These are phyloP conservation scores for Campoletis raptor DNA, from an alignment of 2,888 invertebrate species.

Conservation along the genomic window DNA sequence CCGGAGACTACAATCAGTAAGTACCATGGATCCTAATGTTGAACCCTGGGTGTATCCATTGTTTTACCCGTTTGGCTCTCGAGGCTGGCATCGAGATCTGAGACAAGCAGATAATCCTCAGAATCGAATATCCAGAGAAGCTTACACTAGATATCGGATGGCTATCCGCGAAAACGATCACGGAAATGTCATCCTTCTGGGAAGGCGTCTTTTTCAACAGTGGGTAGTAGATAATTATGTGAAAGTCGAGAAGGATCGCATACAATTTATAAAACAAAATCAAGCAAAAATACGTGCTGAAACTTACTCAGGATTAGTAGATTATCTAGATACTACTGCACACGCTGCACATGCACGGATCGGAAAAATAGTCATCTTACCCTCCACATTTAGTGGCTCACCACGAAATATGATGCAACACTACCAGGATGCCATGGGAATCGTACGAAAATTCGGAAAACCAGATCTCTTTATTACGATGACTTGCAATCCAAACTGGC, in stretches of 20 bases:
- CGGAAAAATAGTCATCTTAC: constrained; percentile 79
- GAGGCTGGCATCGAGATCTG: constrained; percentile 49
- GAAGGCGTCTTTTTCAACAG: constrained; percentile 54
- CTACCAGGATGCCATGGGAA: constrained; percentile 84
- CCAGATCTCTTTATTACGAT: no score
- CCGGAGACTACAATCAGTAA: constrained; percentile 51
- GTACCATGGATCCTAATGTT: background rate
- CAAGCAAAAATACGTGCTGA: constrained; percentile 67
- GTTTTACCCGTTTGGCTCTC: constrained; percentile 61
- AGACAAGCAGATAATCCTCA: constrained; percentile 5
- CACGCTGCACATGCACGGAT: constrained; percentile 63
- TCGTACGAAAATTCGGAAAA: constrained; percentile 80
- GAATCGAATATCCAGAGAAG: constrained; percentile 40
- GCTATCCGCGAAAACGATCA: constrained; percentile 42
- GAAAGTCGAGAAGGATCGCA: constrained; percentile 76
- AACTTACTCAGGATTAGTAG: constrained; percentile 72
- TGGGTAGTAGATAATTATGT: constrained; percentile 71
- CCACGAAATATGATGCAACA: constrained; percentile 80
- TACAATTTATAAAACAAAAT: constrained; percentile 59
- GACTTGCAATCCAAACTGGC: constrained; percentile 59
- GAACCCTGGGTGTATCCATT: constrained; percentile 12
- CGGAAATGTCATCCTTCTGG: constrained; percentile 40
- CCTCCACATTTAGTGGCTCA: constrained; percentile 79
- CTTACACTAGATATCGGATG: constrained; percentile 58
- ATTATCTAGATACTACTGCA: constrained; percentile 74